Conservation (phyloP, 2,113 vertebrate species). For the Agapornis roseicollis region DNA sequence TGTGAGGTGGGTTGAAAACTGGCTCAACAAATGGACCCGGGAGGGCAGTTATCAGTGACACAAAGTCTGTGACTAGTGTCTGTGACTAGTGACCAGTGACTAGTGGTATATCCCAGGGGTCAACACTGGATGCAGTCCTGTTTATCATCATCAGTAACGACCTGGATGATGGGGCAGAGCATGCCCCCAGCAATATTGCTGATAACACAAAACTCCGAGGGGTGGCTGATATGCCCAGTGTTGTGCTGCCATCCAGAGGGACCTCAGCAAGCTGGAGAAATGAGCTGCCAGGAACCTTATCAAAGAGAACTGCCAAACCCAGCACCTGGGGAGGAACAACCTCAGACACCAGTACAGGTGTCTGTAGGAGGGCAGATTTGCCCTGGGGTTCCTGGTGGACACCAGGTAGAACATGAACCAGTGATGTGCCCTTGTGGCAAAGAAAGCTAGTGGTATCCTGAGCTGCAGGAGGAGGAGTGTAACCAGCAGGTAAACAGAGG, state of each 20-base stretch:
- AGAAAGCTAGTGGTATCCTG: not conserved
- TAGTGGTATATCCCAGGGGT: not conserved
- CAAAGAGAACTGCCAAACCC: not conserved
- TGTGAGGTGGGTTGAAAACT: not conserved
- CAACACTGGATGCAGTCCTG: not conserved
- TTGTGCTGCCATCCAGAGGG: not conserved
- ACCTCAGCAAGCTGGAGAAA: not conserved
- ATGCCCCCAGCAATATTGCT: not conserved
- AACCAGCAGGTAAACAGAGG: not conserved
- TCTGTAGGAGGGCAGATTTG: not conserved
- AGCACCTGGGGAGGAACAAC: not conserved
- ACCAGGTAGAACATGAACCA: not conserved
- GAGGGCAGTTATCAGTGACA: not conserved
- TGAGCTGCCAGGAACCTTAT: not conserved
- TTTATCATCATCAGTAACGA: not conserved
- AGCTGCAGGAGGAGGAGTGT: not conserved
- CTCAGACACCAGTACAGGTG: not conserved
- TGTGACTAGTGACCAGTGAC: no score
- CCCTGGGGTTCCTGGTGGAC: rapidly evolving
- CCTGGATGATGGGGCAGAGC: not conserved
- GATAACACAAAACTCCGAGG: not conserved
- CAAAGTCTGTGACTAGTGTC: no score
- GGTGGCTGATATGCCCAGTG: not conserved
- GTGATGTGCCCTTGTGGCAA: not conserved
- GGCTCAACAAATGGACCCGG: not conserved